Evolutionary conservation across 2,113 vertebrate genomes (phyloP), one percentile per base, ranked within the genome.

Genomic region (Lontra canadensis): DNA sequence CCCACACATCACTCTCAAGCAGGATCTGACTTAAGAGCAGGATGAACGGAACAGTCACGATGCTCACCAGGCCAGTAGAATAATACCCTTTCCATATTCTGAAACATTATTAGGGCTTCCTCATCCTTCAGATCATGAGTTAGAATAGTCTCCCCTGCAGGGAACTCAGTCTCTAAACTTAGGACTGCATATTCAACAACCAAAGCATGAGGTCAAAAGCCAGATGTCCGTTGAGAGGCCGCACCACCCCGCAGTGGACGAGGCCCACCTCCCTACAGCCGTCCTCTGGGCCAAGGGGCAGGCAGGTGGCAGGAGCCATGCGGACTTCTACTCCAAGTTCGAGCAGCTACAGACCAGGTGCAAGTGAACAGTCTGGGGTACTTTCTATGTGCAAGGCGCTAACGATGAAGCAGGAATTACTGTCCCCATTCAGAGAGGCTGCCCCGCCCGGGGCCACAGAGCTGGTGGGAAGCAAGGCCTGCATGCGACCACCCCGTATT

Each of bases 401-500:
- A 86, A 67, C 2, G 9, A 65, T 2, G 8, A n/a, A 74, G 44
- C 0, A 52, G 36, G 11, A 95, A 78, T 34, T 17, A n/a, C 9
- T 7, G 44, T 1, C 71, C 55, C 59, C 18, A 7, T 26, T 59
- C 61, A 69, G 26, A 59, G 8, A 55, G n/a, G 31, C 17, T 0
- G n/a, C 26, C 25, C 7, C 49, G 31, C 29, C 6, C 25, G n/a
- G n/a, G 76, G 20, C 8, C 29, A 23, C 15, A 13, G 34, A 57
- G 34, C 57, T 23, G 34, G 18, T 1, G 42, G 6, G 29, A 0
- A 39, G 36, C 83, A 69, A 21, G 73, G 57, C 81, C 52, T 31
- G 4, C 25, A 10, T 52, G 65, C 25, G 4, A 55, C 29, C 31
- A 0, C 34, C 59, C 17, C 3, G 2, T 8, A 34, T 4, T 1